Conservation (phyloP, 2,888 invertebrate species). For the Drosophila kanekoi region DNA sequence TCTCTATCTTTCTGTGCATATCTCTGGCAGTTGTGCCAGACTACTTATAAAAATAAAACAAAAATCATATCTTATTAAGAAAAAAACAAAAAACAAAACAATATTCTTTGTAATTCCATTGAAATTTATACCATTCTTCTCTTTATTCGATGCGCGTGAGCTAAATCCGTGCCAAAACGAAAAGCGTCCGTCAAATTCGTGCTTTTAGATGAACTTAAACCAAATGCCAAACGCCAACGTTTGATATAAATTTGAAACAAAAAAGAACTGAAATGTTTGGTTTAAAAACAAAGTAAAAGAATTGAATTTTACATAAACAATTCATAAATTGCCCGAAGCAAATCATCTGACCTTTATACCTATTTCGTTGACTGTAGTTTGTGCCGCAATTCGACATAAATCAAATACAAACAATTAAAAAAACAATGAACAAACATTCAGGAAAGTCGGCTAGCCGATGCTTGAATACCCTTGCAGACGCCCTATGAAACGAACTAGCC, state of each 20-base stretch:
- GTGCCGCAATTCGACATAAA: constrained; percentile 73
- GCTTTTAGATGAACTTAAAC: constrained; percentile 84
- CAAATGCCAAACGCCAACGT: constrained; percentile 56
- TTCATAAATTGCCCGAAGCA: constrained; percentile 30
- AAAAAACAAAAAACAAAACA: constrained; percentile 30
- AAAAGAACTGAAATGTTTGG: constrained; percentile 42
- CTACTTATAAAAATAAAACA: constrained; percentile 6
- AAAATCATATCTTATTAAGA: neutral
- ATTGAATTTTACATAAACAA: constrained; percentile 31
- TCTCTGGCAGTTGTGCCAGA: constrained; percentile 27
- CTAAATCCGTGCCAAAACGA: constrained; percentile 83
- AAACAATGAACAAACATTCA: neutral
- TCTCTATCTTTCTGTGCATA: constrained; percentile 11
- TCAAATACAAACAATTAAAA: constrained; percentile 12
- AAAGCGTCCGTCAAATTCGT: constrained; percentile 84
- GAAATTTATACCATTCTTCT: constrained; percentile 47
- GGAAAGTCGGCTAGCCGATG: constrained; percentile 22
- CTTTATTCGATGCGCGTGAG: constrained; percentile 60
- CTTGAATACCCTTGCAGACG: constrained; percentile 16
- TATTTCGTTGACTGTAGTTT: constrained; percentile 85
- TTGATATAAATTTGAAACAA: constrained; percentile 14
- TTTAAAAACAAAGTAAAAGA: constrained; percentile 41
- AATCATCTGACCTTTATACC: constrained; percentile 83
- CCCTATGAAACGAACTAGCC: too few relatives aligned
- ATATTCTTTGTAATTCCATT: constrained; percentile 28